Evolutionary conservation across 2,797 vertebrate species (phyloP).

Genomic region (Smutsia temminckii): DNA sequence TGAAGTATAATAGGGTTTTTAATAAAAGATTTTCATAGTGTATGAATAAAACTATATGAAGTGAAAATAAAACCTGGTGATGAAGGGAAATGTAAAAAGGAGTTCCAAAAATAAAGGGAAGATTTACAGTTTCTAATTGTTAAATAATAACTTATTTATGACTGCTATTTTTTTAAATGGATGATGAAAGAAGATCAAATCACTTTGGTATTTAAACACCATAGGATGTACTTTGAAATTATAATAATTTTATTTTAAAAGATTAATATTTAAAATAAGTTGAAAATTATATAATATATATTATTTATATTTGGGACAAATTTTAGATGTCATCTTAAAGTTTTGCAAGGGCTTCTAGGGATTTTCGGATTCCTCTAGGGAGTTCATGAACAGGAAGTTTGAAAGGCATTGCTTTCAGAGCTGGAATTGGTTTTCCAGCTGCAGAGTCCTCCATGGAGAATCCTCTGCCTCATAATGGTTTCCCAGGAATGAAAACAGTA

Average conservation of each 20-base stretch:
- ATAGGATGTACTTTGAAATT: neutral
- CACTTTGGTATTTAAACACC: conserved; percentile 6
- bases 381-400: neutral
- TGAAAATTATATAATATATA: neutral
- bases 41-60: conserved; percentile 9
- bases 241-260: neutral
- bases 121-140: neutral
- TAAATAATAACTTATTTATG: conserved; percentile 7
- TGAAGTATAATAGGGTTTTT: neutral
- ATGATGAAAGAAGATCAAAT: neutral
- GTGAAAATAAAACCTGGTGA: conserved; percentile 1
- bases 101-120: conserved; percentile 12
- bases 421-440: neutral
- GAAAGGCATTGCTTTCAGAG: neutral
- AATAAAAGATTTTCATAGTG: neutral
- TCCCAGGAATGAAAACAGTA: neutral
- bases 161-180: neutral
- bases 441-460: neutral
- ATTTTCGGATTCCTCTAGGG: neutral
- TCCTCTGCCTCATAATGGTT: neutral
- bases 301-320: conserved; percentile 39
- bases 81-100: neutral
- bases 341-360: neutral
- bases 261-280: neutral
- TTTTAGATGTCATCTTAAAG: conserved; percentile 10